Evolutionary conservation across 2,888 invertebrate genomes (phyloP), one percentile per base, ranked within the genome.

Genomic region (Metellina segmentata): DNA sequence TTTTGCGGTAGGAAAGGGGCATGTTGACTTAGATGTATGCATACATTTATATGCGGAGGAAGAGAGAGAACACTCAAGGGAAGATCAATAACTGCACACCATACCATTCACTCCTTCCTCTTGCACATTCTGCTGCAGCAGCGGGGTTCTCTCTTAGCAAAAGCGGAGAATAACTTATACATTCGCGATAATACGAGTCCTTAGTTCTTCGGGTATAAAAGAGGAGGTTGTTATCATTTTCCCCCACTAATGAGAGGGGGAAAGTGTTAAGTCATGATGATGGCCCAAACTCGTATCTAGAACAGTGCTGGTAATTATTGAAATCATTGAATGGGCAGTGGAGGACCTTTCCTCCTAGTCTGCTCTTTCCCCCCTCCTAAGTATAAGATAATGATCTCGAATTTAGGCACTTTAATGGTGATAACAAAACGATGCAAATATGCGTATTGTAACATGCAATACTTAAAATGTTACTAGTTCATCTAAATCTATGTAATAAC

Each of bases 1-100:
- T 70, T 71, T 89, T 81, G 71, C 69, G 13, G 53, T 48, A 61
- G 74, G 52, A 9, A 61, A 88, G 74, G 48, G 72, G 86, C 85
- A 70, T 83, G 89, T 79, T 78, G 77, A 89, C 79, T 71, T 85
- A 81, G 53, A 85, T 93, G 34, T 81, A 71, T 85, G 74, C 70
- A 71, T 82, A 71, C 74, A 74, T 81, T 34, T 83, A 51, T 71
- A 81, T 19, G 49, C 79, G 85, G 75, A 61, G 70, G 69, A 71
- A 91, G 83, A 89, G 82, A 85, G 79, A 85, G 75, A n/a, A 77
- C 77, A 49, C 74, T 74, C 49, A 61, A 85, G 69, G 79, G 53
- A 34, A 72, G 72, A 87, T 87, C 87, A 81, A 81, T 81, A 87
- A 87, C 71, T 72, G 87, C 87, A 79, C 71, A 87, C 52, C 71